These are phyloP conservation scores for Cecidostiba fungosa DNA, from an alignment of 2,888 invertebrate species.

Conservation along the genomic window DNA sequence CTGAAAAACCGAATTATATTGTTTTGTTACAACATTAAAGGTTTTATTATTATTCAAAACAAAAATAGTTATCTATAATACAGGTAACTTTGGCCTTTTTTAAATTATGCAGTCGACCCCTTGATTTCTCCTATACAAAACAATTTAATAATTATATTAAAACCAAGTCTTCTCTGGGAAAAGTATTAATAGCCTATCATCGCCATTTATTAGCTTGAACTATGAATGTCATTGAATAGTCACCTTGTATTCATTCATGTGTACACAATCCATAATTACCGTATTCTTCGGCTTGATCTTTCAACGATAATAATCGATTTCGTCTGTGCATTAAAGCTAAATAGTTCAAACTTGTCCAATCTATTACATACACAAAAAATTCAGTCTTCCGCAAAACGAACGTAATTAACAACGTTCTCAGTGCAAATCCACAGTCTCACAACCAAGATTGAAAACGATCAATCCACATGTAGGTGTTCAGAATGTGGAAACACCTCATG, in stretches of 20 bases:
- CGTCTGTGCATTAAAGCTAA: no score
- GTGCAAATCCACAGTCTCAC: neutral
- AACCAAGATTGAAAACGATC: neutral
- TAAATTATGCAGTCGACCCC: neutral
- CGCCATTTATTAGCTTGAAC: neutral
- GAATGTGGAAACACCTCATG: constrained; percentile 37
- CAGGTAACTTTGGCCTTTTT: no score
- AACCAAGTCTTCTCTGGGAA: neutral
- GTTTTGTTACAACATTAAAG: neutral
- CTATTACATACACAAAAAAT: no score
- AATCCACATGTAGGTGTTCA: constrained; percentile 36
- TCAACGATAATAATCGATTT: no score
- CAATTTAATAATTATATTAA: neutral
- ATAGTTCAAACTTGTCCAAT: no score
- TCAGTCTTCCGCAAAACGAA: no score
- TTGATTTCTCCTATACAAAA: neutral
- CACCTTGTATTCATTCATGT: neutral
- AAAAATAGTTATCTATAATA: neutral
- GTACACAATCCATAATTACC: neutral
- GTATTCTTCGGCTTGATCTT: neutral
- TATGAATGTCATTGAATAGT: neutral
- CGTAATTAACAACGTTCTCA: neutral
- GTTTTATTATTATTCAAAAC: neutral
- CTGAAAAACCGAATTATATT: neutral
- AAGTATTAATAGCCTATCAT: neutral